Evolutionary conservation across 2,797 vertebrate genomes (phyloP), one percentile per base, ranked within the genome.

Genomic region (Huso huso): DNA sequence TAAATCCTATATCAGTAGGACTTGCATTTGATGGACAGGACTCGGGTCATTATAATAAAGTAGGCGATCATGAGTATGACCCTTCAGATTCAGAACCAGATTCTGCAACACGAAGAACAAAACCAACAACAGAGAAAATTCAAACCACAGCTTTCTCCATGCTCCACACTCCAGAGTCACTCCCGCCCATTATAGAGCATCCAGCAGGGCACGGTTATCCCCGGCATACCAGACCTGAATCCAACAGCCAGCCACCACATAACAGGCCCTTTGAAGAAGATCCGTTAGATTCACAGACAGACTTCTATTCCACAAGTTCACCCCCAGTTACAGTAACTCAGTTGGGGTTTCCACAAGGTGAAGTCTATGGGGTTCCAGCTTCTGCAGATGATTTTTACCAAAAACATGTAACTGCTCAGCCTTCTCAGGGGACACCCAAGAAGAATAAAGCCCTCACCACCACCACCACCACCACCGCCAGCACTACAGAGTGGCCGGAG

Each of bases 81-180:
- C 23, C 23, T 37, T 37, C 23, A 37, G 23, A 37, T 37, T 37
- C 15, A 51, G 68, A 71, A 37, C 10, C 51, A 7, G 51, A 72
- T 10, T 2, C 13, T 64, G 68, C 23, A 72, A 13, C 66, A 62
- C 8, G 58, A 74, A 11, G 8, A 68, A 73, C 71, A 66, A 58
- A 15, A 12, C 53, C 61, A 9, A 61, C 51, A 70, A 67, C 23
- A 37, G 23, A 37, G 23, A 37, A 37, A 37, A 37, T 37, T 37
- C 23, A 37, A 37, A 37, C 23, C 2, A 37, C 23, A 37, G 73
- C 66, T 74, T 50, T 68, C 63, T 76, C 81, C 69, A 79, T 71
- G 52, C 73, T 15, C 61, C 65, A 0, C 59, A 37, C 61, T 50
- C 23, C 75, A 0, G 2, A 37, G 61, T 37, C n/a, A 51, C 66